Evolutionary conservation across 2,797 vertebrate species (phyloP), one percentile per base, ranked within the genome.

Genomic region (Astyanax mexicanus): DNA sequence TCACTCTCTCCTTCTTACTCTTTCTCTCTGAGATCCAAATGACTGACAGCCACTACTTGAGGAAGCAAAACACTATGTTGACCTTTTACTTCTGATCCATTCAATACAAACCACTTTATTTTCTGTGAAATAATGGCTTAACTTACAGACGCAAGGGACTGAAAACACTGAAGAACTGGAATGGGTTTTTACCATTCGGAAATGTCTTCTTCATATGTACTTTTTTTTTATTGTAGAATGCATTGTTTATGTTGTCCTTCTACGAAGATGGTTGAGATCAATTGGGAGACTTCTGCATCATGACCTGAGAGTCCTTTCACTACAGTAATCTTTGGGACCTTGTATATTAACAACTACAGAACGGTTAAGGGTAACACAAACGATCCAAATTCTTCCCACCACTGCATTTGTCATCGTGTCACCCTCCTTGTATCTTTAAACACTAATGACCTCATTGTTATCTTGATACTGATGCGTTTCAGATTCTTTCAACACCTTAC

Each of bases 41-140:
- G 77, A 73, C 66, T 54, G 54, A 69, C 72, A 69, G 66, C 71
- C 79, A 75, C 79, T 81, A 64, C 66, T 51, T 49, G 40, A 52
- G 55, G 65, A 40, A 12, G 65, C 52, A 51, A 58, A 61, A 83
- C 66, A 74, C 72, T 75, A 62, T 58, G 57, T 55, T 69, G 15
- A 67, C 38, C 27, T 52, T 67, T 72, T 76, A 21, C 27, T 54
- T 27, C 60, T 54, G 62, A 40, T 71, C 51, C 44, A 54, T 42
- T 62, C 21, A 44, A 44, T 45, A 37, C 78, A 66, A 69, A 51
- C 72, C 69, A 47, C 67, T 74, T 2, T 25, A 29, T 19, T 37
- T 44, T 12, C 15, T 69, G 32, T 51, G 25, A 44, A 38, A 62
- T 64, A 60, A 68, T 47, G 42, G 32, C 44, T 62, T 57, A 29